Evolutionary conservation across 2,888 invertebrate species (phyloP).

Genomic region (Operophtera brumata): DNA sequence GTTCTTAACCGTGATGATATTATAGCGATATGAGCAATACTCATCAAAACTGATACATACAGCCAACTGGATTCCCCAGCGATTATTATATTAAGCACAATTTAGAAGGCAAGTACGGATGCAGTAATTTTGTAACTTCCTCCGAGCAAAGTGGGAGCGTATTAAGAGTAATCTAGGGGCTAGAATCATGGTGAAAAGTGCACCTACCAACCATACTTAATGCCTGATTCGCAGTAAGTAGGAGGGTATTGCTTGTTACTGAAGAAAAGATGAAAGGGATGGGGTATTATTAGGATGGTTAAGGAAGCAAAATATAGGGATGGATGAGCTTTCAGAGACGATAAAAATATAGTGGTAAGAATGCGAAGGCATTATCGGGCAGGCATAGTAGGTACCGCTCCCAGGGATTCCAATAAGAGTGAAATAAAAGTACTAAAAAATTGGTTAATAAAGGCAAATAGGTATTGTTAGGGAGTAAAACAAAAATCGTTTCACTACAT

Average conservation of each 20-base stretch:
- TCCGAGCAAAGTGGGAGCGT: slow-evolving; percentile 38
- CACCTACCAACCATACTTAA: slow-evolving; percentile 24
- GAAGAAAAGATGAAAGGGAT: slow-evolving; percentile 2
- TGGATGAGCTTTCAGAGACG: slow-evolving; percentile 4
- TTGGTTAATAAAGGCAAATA: too few species aligned
- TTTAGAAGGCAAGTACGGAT: slow-evolving; percentile 55
- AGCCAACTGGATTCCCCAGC: slow-evolving; percentile 22
- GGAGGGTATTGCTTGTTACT: slow-evolving; percentile 8
- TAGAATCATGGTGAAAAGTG: slow-evolving; percentile 56
- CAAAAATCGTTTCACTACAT: too few species aligned
- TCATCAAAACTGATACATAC: not conserved
- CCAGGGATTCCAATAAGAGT: not conserved
- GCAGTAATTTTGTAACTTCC: slow-evolving; percentile 66
- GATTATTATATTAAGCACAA: slow-evolving; percentile 43
- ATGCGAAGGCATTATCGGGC: not conserved
- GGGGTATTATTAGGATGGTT: slow-evolving; percentile 12
- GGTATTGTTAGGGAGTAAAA: too few species aligned
- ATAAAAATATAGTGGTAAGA: slow-evolving; percentile 13
- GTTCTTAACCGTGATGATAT: too few species aligned
- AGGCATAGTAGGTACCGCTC: not conserved
- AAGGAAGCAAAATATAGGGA: slow-evolving; percentile 10
- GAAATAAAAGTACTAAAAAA: not conserved
- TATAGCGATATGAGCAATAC: too few species aligned
- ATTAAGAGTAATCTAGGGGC: slow-evolving; percentile 58
- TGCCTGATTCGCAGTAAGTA: slow-evolving; percentile 10